Evolutionary conservation across 2,113 vertebrate genomes (phyloP).

Genomic region (Anoplopoma fimbria): DNA sequence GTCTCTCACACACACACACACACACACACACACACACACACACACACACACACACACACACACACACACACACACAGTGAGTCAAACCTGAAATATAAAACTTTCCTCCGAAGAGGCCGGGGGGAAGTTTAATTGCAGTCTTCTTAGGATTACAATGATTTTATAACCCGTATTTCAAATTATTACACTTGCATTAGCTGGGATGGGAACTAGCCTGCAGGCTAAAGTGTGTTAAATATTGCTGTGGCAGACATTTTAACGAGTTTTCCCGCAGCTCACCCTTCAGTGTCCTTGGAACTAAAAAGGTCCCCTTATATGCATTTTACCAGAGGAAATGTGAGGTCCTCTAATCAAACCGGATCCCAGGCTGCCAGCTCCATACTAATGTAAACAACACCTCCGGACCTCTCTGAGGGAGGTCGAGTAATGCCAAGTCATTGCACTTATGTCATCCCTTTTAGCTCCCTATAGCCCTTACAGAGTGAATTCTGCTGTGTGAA

Average conservation of each 20-base stretch:
- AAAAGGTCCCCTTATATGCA: constrained; percentile 59
- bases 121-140: constrained; percentile 53
- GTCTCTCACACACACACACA: constrained; percentile 3
- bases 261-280: constrained; percentile 64
- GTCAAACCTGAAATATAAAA: constrained; percentile 49
- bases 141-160: constrained; percentile 61
- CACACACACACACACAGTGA: constrained; percentile 10
- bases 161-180: constrained; percentile 71
- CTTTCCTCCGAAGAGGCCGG: constrained; percentile 21
- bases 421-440: constrained; percentile 59
- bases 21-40: background rate
- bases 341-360: constrained; percentile 55
- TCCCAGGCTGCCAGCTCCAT: constrained; percentile 59
- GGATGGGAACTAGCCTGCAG: constrained; percentile 65
- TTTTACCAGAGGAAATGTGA: constrained; percentile 59
- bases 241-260: constrained; percentile 75
- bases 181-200: constrained; percentile 67
- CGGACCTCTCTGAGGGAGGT: constrained; percentile 43
- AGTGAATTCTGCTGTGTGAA: constrained; percentile 32
- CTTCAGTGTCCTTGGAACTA: constrained; percentile 74
- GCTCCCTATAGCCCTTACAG: constrained; percentile 39
- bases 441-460: constrained; percentile 55
- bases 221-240: constrained; percentile 73
- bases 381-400: constrained; percentile 80
- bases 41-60: background rate